Evolutionary conservation across 2,888 invertebrate species (phyloP).

Genomic region (Drosophila ezoana): DNA sequence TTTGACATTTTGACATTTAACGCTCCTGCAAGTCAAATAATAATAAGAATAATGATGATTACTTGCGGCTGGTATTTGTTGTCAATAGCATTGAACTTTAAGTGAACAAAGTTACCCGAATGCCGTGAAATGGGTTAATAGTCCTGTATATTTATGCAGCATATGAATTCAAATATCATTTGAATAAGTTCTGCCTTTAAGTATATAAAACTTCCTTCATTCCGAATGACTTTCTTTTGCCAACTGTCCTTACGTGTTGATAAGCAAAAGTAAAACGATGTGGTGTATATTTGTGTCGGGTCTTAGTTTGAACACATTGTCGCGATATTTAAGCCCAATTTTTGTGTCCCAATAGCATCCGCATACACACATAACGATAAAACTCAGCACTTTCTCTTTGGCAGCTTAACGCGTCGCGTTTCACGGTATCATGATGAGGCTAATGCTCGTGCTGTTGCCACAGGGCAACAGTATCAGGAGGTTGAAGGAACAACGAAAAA

Average conservation of each 20-base stretch:
- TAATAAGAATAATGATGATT: constrained; percentile 13
- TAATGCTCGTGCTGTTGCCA: constrained; percentile 31
- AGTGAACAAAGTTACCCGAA: background rate
- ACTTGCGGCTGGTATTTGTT: constrained; percentile 11
- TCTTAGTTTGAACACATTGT: constrained; percentile 48
- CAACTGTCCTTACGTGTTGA: background rate
- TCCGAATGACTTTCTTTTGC: background rate
- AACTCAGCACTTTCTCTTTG: constrained; percentile 26
- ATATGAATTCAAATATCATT: background rate
- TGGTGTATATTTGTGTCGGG: constrained; percentile 24
- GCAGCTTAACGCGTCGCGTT: constrained; percentile 60
- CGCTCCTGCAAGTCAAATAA: constrained; percentile 24
- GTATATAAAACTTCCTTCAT: background rate
- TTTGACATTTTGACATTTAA: constrained; percentile 59
- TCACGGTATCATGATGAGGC: constrained; percentile 29
- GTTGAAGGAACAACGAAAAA: constrained; percentile 6
- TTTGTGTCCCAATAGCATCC: background rate
- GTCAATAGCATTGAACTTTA: background rate
- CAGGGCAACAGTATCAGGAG: constrained; percentile 6
- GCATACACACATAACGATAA: constrained; percentile 36
- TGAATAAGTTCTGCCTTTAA: background rate
- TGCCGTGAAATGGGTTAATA: background rate
- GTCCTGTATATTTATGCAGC: background rate
- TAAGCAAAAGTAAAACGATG: background rate
- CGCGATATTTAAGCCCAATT: constrained; percentile 16